Evolutionary conservation across 2,113 vertebrate species (phyloP).

Genomic region (Marcusenius ussheri): DNA sequence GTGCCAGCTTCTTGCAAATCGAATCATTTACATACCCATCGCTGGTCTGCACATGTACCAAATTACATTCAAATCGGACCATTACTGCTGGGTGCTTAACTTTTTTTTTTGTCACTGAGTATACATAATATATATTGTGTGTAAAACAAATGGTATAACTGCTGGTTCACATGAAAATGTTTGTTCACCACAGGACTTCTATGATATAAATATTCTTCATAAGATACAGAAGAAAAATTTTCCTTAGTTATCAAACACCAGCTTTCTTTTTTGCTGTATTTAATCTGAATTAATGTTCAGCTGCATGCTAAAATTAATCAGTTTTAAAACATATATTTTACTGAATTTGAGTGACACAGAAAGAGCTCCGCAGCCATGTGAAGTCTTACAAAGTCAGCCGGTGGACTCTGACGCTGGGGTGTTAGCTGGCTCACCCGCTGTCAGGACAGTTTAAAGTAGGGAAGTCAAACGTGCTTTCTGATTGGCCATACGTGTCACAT

Average conservation of each 20-base stretch:
- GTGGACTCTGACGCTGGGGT: neutral
- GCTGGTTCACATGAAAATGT: conserved; percentile 9
- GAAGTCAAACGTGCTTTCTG: neutral
- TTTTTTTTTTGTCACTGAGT: too few relatives aligned
- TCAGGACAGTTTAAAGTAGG: neutral
- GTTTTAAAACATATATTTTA: conserved; percentile 5
- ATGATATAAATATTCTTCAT: neutral
- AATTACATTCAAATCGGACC: too few relatives aligned
- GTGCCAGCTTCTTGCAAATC: too few relatives aligned
- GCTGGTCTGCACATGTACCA: too few relatives aligned
- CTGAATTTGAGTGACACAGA: conserved; percentile 11
- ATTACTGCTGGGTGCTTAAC: too few relatives aligned
- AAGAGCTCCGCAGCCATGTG: neutral
- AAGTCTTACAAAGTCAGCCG: neutral
- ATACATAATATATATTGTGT: conserved; percentile 20
- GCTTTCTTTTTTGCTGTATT: conserved; percentile 10
- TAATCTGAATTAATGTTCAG: conserved; percentile 19
- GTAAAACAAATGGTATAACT: conserved; percentile 16
- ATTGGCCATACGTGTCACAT: neutral
- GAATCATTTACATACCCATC: too few relatives aligned
- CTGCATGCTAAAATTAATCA: conserved; percentile 33
- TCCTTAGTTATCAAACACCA: neutral
- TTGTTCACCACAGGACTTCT: conserved; percentile 21
- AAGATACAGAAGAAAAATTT: neutral
- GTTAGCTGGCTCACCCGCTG: neutral